phyloP scores from a whole-genome alignment of 2,113 vertebrate genomes.

The Takifugu flavidus region DNA sequence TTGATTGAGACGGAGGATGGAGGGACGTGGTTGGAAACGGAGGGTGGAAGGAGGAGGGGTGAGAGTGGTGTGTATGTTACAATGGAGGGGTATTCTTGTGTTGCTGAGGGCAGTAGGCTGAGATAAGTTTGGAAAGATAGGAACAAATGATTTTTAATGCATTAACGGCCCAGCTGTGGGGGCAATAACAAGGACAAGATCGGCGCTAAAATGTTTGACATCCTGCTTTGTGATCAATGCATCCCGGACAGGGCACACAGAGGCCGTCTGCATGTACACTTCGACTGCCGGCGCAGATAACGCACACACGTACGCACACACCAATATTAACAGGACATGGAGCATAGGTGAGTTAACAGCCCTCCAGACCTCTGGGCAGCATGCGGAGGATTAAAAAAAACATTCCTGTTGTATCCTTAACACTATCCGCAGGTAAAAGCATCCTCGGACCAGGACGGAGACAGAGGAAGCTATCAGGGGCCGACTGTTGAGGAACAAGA shows the following conservation, averaged over 20 bases:
- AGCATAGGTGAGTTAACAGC: slow-evolving; percentile 59
- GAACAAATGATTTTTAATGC: slow-evolving; percentile 80
- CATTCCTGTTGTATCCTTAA: slow-evolving; percentile 66
- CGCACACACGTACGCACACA: slow-evolving; percentile 31
- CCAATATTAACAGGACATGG: slow-evolving; percentile 35
- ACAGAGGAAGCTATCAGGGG: slow-evolving; percentile 58
- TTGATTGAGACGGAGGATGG: slow-evolving; percentile 79
- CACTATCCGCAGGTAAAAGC: slow-evolving; percentile 76
- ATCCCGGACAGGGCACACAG: slow-evolving; percentile 61
- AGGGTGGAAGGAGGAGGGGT: slow-evolving; percentile 51
- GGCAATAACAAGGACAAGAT: slow-evolving; percentile 77
- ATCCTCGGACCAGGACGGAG: slow-evolving; percentile 69
- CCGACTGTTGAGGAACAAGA: slow-evolving; percentile 57
- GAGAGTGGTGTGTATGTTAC: slow-evolving; percentile 58
- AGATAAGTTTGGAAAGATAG: slow-evolving; percentile 76
- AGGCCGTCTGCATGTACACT: slow-evolving; percentile 43
- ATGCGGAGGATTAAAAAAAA: slow-evolving; percentile 49
- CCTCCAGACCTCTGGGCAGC: slow-evolving; percentile 54
- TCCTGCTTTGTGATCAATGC: slow-evolving; percentile 79
- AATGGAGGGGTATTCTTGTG: slow-evolving; percentile 75
- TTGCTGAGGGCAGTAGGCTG: slow-evolving; percentile 74
- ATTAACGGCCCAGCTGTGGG: slow-evolving; percentile 73
- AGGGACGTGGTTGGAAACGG: slow-evolving; percentile 63
- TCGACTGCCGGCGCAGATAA: slow-evolving; percentile 59
- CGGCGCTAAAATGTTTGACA: slow-evolving; percentile 81